Evolutionary conservation across 2,797 vertebrate species (phyloP), one percentile per base, ranked within the genome.

Genomic region (Sebastolobus alascanus): DNA sequence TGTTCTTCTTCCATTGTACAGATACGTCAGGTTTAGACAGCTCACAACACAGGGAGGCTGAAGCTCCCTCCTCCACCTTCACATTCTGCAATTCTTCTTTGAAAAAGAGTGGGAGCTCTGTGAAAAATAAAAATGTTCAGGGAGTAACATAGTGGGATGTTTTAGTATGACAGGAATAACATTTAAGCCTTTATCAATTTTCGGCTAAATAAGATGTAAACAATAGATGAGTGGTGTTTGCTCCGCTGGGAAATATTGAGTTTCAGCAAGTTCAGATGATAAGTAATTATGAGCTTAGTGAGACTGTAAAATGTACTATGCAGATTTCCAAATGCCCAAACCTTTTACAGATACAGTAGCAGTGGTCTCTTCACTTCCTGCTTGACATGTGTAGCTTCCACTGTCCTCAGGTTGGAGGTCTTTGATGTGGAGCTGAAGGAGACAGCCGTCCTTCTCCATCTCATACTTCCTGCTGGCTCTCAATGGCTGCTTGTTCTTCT

Each of bases 1-100:
- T 93, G 18, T 95, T 96, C 84, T 96, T 98, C 89, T 91, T 94
- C 98, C 98, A 99, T 2, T 90, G 88, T 0, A 91, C 93, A 1
- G 94, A 84, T 2, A 87, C 59, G 6, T 80, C 93, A 73, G 92
- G 70, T 65, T 94, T 96, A 43, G 97, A 97, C 58, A 97, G 84
- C 80, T 97, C 95, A 81, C 97, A 98, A 82, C 4, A 78, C 37
- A 98, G 82, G 2, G 91, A 80, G 3, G 93, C 93, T 0, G 87
- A 90, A 40, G 85, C 89, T 58, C 95, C 96, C 68, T 97, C 96
- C 80, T 96, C 94, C 8, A 87, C 79, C 68, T 97, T 95, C 8
- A 94, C 75, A 14, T 91, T 95, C 64, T 91, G 27, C 76, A 97
- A 86, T 56, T 95, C 93, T 82, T 92, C 73, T 6, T 92, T 94